Percentiles rank a stretch among this genome's conserved stretches.
Evolutionary conservation across 2,113 vertebrate species (phyloP).

Genomic region (Willisornis vidua): DNA sequence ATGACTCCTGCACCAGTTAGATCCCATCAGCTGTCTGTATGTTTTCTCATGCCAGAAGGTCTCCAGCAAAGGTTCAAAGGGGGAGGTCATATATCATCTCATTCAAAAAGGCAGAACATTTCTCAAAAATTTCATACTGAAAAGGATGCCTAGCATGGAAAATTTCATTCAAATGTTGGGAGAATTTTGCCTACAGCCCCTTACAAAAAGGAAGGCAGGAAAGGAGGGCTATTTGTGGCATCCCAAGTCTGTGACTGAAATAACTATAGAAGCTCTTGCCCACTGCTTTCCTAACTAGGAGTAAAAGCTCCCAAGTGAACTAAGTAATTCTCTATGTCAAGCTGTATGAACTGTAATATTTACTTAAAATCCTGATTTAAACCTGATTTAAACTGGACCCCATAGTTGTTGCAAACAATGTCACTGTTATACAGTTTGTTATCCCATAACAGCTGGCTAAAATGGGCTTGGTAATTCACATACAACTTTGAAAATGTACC

Average conservation of each 20-base stretch:
- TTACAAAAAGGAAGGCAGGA: not conserved
- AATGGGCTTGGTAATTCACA: not conserved
- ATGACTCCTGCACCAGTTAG: not conserved
- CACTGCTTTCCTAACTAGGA: not conserved
- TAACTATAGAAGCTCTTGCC: not conserved
- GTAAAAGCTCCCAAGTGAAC: not conserved
- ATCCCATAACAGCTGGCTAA: not conserved
- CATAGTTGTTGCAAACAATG: not conserved
- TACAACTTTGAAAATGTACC: not conserved
- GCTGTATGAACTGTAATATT: not conserved
- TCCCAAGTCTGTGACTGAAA: not conserved
- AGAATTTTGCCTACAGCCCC: not conserved
- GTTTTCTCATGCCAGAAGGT: not conserved
- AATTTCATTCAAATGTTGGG: not conserved
- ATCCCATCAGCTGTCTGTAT: not conserved
- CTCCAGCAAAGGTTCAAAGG: not conserved
- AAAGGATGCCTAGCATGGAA: not conserved
- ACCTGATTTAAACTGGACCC: not conserved
- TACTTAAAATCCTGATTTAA: not conserved
- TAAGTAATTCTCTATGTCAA: not conserved
- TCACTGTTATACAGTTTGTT: not conserved
- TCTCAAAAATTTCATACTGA: not conserved
- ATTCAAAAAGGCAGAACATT: not conserved
- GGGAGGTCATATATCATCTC: fast-evolving
- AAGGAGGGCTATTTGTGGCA: not conserved